Conservation (phyloP, 2,888 invertebrate species). For the Caenorhabditis uteleia region DNA sequence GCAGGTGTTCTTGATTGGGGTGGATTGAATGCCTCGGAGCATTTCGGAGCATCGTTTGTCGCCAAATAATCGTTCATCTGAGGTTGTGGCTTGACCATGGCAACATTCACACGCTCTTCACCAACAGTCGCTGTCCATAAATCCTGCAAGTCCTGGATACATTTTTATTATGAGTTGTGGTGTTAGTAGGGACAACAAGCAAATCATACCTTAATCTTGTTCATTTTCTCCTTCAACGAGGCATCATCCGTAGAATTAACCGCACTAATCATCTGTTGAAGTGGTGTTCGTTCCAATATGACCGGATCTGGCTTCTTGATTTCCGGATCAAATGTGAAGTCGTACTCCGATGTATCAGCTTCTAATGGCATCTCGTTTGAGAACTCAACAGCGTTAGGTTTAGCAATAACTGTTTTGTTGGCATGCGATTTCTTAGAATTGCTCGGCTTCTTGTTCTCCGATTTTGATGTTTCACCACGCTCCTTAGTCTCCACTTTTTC, state of each 20-base stretch:
- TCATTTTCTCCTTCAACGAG: constrained; percentile 53
- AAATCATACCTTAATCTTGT: constrained; percentile 48
- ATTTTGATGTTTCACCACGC: background rate
- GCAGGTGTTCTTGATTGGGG: background rate
- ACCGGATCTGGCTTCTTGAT: background rate
- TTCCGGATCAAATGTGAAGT: constrained; percentile 51
- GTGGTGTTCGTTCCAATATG: constrained; percentile 11
- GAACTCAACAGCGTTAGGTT: constrained; percentile 13
- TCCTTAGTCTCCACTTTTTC: constrained; percentile 24
- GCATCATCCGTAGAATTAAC: constrained; percentile 46
- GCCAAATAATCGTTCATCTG: constrained; percentile 23
- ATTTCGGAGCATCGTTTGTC: background rate
- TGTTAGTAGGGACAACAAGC: background rate
- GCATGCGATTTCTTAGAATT: background rate
- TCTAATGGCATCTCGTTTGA: constrained; percentile 13
- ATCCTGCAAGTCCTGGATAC: constrained; percentile 17
- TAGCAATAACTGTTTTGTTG: background rate
- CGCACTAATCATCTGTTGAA: constrained; percentile 24
- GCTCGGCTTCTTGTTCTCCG: constrained; percentile 1
- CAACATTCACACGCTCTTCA: constrained; percentile 36
- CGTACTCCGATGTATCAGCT: constrained; percentile 26
- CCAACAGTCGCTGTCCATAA: constrained; percentile 18
- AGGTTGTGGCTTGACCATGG: constrained; percentile 48
- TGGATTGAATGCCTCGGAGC: background rate
- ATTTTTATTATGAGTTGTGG: background rate